Percentiles rank a stretch among this genome's conserved stretches.
phyloP scores from a whole-genome alignment of 2,888 invertebrate genomes.

The Actias luna region DNA sequence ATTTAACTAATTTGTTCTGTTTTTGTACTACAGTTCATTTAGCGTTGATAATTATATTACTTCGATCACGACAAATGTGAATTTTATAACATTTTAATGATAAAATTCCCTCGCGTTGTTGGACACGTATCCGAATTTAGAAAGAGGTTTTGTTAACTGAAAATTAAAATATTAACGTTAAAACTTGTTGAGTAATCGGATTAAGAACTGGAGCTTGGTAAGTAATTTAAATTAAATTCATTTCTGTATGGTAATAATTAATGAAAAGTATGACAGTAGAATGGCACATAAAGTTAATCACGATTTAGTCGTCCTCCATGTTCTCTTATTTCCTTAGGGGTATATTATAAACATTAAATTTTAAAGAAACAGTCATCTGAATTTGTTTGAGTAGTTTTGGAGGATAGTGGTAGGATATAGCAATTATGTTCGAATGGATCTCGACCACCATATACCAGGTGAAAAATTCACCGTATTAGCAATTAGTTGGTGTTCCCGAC shows the following conservation, averaged over 20 bases:
- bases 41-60: background rate
- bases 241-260: background rate
- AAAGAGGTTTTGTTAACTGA: slow-evolving; percentile 4
- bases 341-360: too few relatives aligned
- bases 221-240: slow-evolving; percentile 10
- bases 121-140: background rate
- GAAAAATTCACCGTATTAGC: too few relatives aligned
- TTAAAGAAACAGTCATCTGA: too few relatives aligned
- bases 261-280: background rate
- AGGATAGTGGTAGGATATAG: too few relatives aligned
- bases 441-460: too few relatives aligned
- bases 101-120: background rate
- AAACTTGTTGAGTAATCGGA: slow-evolving; percentile 10
- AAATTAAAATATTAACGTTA: slow-evolving; percentile 4
- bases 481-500: too few relatives aligned
- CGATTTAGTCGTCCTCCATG: background rate
- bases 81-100: slow-evolving; percentile 1
- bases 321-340: too few relatives aligned
- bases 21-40: background rate
- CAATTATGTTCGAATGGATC: too few relatives aligned
- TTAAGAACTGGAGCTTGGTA: background rate
- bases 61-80: background rate
- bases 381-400: too few relatives aligned
- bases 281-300: background rate
- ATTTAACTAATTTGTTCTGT: too few relatives aligned